Evolutionary conservation across 2,113 vertebrate genomes (phyloP), one percentile per base, ranked within the genome.

Genomic region (Pagrus major): DNA sequence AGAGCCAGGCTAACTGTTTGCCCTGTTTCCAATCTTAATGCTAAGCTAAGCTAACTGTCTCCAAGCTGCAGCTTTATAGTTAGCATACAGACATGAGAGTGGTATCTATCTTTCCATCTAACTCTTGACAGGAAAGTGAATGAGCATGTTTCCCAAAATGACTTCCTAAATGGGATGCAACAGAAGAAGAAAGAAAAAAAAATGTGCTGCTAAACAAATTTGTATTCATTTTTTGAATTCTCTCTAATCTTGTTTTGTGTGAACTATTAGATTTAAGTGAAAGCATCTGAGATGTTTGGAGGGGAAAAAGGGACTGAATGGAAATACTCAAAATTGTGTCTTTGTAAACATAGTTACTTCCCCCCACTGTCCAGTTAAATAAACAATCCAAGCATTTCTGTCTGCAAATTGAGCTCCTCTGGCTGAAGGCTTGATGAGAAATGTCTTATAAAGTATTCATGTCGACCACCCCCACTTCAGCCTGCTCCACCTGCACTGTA

Each of bases 371-470:
- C 39, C 61, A 76, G 23, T 35, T 25, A 58, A 71, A 1, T n/a
- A 58, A 52, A 55, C 25, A 14, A 46, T 59, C 16, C 16, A 20
- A 65, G 20, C 23, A 23, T 64, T 65, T 71, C 14, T 46, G 14
- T 15, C 42, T 54, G 15, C n/a, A 35, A 56, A 68, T 46, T 14
- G 16, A 42, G 10, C 31, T 55, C 55, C 14, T 64, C 15, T 42
- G n/a, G 58, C 61, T 51, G 16, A 76, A 46, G 18, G 44, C 58
- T 44, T 54, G 35, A 56, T 58, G 27, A 71, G 35, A 86, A 54
- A 67, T 51, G 51, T 9, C 42, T 75, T 37, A 58, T 80, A 61
- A 78, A 78, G 67, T 75, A 83, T 84, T 84, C 29, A 76, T 71
- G 42, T 35, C 9, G 11, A 33, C 39, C 56, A 18, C 27, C 39